Conservation (phyloP, 2,888 invertebrate genomes). For the Pheosia gnoma region DNA sequence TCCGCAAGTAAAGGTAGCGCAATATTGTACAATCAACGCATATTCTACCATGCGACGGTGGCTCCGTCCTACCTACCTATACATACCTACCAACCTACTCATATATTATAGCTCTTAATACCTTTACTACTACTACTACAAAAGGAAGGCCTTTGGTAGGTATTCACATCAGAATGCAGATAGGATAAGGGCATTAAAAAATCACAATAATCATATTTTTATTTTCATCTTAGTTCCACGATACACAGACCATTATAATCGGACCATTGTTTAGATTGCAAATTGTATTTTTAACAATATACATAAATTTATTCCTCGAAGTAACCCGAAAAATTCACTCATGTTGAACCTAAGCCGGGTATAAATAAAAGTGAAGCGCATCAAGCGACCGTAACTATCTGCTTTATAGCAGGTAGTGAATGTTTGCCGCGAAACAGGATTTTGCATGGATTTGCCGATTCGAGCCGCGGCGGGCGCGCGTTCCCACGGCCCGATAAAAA, state of each 20-base stretch:
- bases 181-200: neutral
- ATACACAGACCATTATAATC: too few relatives aligned
- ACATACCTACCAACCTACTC: neutral
- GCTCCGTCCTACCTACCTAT: neutral
- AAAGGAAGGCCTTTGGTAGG: neutral
- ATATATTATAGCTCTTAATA: neutral
- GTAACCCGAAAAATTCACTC: neutral
- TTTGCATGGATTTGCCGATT: conserved; percentile 49
- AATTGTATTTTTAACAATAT: too few relatives aligned
- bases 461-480: conserved; percentile 25
- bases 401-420: conserved; percentile 37
- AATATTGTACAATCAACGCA: neutral
- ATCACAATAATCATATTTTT: neutral
- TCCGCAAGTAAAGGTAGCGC: neutral
- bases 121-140: too few relatives aligned
- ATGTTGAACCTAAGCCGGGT: neutral
- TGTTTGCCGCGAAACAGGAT: conserved; percentile 44
- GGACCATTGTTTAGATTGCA: too few relatives aligned
- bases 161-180: neutral
- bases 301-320: too few relatives aligned
- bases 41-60: neutral
- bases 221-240: too few relatives aligned
- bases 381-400: conserved; percentile 24
- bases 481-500: conserved; percentile 48
- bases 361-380: conserved; percentile 10